These are phyloP conservation scores for Diorhabda carinulata DNA, from an alignment of 1,140 invertebrate genomes.

Conservation along the genomic window DNA sequence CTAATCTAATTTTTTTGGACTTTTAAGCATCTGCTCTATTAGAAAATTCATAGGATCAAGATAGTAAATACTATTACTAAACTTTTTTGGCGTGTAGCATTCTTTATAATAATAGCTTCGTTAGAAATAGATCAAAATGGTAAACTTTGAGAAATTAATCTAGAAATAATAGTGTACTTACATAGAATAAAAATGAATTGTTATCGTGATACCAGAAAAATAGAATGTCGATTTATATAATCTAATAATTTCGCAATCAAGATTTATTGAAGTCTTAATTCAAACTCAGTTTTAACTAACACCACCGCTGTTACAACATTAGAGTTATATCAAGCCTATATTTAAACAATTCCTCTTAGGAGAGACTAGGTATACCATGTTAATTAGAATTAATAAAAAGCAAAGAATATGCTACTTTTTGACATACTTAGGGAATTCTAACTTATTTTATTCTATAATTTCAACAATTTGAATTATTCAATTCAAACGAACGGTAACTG, in stretches of 20 bases:
- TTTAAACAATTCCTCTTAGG: too few species aligned
- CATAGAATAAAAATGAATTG: constrained; percentile 1
- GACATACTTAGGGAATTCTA: too few species aligned
- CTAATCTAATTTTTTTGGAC: neutral
- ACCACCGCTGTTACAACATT: too few species aligned
- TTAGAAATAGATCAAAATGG: neutral
- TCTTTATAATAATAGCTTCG: constrained; percentile 1
- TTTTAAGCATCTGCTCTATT: neutral
- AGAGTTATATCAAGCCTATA: too few species aligned
- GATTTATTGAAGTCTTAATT: too few species aligned
- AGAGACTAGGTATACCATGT: too few species aligned
- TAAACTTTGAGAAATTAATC: constrained; percentile 7
- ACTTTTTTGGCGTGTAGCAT: neutral
- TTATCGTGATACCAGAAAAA: neutral
- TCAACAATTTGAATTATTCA: too few species aligned
- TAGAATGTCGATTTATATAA: neutral
- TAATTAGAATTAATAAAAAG: too few species aligned
- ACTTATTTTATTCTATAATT: too few species aligned
- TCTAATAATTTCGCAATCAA: neutral
- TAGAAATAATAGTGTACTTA: constrained; percentile 6
- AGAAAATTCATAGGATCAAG: neutral
- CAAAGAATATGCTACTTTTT: too few species aligned
- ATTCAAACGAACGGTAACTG: too few species aligned
- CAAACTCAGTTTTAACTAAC: too few species aligned
- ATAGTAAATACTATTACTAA: neutral